Evolutionary conservation across 2,888 invertebrate species (phyloP).

Genomic region (Leucophenga montana): DNA sequence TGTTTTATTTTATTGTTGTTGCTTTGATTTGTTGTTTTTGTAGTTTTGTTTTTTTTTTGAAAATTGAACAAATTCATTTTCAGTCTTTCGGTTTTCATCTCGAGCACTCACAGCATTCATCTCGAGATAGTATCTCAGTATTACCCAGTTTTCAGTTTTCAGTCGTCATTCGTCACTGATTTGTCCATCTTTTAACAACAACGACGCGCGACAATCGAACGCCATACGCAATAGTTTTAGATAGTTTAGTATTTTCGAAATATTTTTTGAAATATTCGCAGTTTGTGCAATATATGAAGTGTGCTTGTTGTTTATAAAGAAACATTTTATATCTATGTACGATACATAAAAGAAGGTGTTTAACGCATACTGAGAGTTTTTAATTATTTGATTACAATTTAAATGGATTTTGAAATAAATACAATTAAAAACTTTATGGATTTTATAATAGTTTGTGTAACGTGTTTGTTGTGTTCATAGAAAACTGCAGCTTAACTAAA

Average conservation of each 20-base stretch:
- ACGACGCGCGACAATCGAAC: conserved; percentile 15
- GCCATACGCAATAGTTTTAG: not conserved
- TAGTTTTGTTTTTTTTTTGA: conserved; percentile 8
- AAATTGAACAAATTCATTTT: not conserved
- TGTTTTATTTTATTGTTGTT: conserved; percentile 15
- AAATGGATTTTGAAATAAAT: no score
- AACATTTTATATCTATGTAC: not conserved
- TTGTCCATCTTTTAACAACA: conserved; percentile 62
- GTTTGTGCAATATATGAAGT: not conserved
- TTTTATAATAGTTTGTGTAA: no score
- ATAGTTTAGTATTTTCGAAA: conserved; percentile 1
- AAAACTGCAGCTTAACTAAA: no score
- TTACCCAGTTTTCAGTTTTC: no score
- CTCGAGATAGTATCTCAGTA: no score
- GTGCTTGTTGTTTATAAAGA: not conserved
- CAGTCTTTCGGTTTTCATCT: no score
- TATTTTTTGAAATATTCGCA: not conserved
- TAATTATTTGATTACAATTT: no score
- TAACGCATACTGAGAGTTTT: no score
- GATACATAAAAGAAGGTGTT: not conserved
- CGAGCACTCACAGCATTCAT: no score
- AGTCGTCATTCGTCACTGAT: conserved; percentile 55
- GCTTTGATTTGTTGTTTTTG: not conserved
- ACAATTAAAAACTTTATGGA: no score
- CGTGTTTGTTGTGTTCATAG: no score